Evolutionary conservation across 2,113 vertebrate genomes (phyloP).

Genomic region (Alosa alosa): DNA sequence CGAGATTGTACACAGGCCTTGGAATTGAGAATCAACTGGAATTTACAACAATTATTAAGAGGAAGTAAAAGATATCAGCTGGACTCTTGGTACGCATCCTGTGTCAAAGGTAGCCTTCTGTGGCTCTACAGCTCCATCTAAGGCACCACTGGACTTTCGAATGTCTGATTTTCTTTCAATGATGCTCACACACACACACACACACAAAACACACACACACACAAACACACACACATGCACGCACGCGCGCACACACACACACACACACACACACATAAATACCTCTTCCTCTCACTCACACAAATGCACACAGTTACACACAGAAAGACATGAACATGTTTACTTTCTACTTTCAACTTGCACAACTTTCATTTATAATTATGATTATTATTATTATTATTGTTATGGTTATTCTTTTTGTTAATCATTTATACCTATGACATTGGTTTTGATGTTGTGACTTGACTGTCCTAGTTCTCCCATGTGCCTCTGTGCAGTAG

Average conservation of each 20-base stretch:
- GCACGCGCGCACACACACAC: neutral
- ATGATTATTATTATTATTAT: slow-evolving; percentile 11
- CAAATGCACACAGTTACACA: neutral
- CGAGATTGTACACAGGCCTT: no score
- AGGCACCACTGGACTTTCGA: neutral
- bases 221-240: slow-evolving; percentile 1
- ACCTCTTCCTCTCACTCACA: neutral
- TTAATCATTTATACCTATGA: slow-evolving; percentile 17
- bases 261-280: neutral
- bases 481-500: slow-evolving; percentile 24
- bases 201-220: neutral
- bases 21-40: no score
- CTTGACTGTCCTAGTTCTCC: neutral
- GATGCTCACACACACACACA: neutral
- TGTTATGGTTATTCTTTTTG: slow-evolving; percentile 23
- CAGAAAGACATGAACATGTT: slow-evolving; percentile 27
- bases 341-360: slow-evolving; percentile 17
- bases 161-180: neutral
- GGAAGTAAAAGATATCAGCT: no score
- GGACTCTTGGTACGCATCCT: neutral
- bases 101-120: neutral
- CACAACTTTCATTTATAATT: slow-evolving; percentile 28
- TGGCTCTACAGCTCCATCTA: neutral
- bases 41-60: no score
- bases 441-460: neutral